A percentile compares a stretch with the other conserved stretches of the same genome.
Conservation (phyloP, 2,797 vertebrate genomes). For the Tangara arthus region DNA sequence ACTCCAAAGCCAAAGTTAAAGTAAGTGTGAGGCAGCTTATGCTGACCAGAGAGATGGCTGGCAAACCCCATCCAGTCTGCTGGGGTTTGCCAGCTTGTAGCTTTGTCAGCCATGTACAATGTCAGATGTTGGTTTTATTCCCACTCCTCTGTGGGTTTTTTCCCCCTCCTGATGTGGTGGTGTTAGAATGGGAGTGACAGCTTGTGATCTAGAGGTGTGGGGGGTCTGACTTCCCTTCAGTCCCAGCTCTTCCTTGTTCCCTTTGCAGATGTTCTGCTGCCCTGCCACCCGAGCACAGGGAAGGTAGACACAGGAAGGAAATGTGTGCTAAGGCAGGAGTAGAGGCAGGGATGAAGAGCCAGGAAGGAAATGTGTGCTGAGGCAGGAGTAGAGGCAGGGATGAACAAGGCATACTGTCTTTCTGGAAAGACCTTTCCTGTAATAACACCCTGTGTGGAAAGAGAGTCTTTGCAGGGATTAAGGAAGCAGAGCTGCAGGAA, state of each 20-base stretch:
- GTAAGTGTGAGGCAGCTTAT: slow-evolving; percentile 69
- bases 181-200: not conserved
- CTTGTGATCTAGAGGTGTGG: not conserved
- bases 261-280: not conserved
- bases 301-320: not conserved
- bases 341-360: not conserved
- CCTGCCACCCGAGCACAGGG: not conserved
- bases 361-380: not conserved
- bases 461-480: not conserved
- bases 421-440: not conserved
- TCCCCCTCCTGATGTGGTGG: rapidly evolving
- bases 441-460: not conserved
- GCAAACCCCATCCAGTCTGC: not conserved
- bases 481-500: not conserved
- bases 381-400: not conserved
- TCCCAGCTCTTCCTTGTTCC: not conserved
- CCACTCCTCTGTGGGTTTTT: not conserved
- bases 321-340: not conserved
- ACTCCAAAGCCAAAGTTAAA: slow-evolving; percentile 96
- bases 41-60: not conserved
- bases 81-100: not conserved
- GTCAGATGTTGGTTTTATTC: not conserved
- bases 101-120: rapidly evolving
- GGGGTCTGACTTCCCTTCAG: not conserved
- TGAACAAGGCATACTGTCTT: not conserved